phyloP scores from a whole-genome alignment of 2,797 vertebrate species.

The Euthynnus affinis region DNA sequence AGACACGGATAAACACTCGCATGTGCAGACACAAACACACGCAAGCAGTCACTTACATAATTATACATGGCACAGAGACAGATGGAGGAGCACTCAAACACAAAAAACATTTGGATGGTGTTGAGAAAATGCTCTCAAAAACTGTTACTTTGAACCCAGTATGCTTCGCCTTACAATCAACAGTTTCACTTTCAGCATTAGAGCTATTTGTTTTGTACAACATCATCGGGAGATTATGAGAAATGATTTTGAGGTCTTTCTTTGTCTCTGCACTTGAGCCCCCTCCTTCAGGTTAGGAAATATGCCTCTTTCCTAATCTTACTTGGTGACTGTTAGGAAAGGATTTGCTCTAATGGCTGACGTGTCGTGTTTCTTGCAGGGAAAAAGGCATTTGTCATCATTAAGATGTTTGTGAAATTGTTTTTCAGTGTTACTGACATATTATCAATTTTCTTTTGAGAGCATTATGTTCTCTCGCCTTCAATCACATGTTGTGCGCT shows the following conservation, averaged over 20 bases:
- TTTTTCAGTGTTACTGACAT: conserved; percentile 19
- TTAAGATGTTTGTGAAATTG: conserved; percentile 1
- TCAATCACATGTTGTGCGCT: not conserved
- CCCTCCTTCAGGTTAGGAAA: conserved; percentile 21
- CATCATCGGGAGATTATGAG: conserved; percentile 3
- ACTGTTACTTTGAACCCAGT: not conserved
- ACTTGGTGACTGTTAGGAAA: conserved; percentile 17
- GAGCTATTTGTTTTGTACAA: not conserved
- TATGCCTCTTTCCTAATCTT: conserved; percentile 19
- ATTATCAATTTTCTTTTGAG: not conserved
- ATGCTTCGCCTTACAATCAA: conserved; percentile 6
- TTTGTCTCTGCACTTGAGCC: not conserved
- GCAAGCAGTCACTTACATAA: conserved; percentile 46
- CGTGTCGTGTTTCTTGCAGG: conserved; percentile 37
- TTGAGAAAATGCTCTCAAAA: conserved; percentile 30
- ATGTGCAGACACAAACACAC: conserved; percentile 59
- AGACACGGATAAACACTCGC: conserved; percentile 45
- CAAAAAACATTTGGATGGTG: conserved; percentile 24
- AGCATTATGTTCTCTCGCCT: not conserved
- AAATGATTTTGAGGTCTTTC: not conserved
- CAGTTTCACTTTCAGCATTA: conserved; percentile 1
- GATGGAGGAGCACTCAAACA: conserved; percentile 21
- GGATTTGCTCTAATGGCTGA: conserved; percentile 26
- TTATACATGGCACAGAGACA: conserved; percentile 39
- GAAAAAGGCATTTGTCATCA: conserved; percentile 29